Percentiles rank a stretch among this genome's conserved stretches.
Conservation (phyloP, 2,797 vertebrate genomes). For the Microctenopoma lineatum region DNA sequence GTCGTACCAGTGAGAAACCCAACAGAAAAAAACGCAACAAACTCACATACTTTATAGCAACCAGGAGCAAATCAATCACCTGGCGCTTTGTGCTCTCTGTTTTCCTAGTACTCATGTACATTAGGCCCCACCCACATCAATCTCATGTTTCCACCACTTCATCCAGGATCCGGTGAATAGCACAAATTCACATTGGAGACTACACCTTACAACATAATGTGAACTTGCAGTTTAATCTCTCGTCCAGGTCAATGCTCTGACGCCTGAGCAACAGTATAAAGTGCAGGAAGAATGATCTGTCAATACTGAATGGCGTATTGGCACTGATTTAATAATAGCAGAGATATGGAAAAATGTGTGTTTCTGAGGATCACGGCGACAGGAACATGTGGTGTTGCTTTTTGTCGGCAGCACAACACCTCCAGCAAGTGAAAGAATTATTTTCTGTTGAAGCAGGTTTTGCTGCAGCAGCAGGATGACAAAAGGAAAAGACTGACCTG, state of each 20-base stretch:
- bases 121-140: conserved; percentile 18
- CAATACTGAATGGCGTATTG: not conserved
- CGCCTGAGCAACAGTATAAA: not conserved
- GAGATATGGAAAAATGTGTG: not conserved
- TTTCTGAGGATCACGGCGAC: too few relatives aligned
- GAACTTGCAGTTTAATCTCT: conserved; percentile 24
- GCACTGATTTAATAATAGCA: too few relatives aligned
- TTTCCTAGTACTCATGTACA: too few relatives aligned
- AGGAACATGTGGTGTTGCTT: too few relatives aligned
- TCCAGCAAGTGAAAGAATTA: not conserved
- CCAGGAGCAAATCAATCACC: not conserved
- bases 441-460: not conserved
- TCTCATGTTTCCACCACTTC: conserved; percentile 37
- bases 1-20: too few relatives aligned
- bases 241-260: conserved; percentile 15
- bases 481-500: conserved; percentile 27
- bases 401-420: not conserved
- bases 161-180: conserved; percentile 43
- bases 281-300: not conserved
- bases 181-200: conserved; percentile 37
- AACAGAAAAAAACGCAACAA: not conserved
- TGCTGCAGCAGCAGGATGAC: not conserved
- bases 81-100: not conserved
- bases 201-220: conserved; percentile 34
- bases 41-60: not conserved